phyloP scores from a whole-genome alignment of 2,888 invertebrate genomes.

The Xestia sexstrigata region DNA sequence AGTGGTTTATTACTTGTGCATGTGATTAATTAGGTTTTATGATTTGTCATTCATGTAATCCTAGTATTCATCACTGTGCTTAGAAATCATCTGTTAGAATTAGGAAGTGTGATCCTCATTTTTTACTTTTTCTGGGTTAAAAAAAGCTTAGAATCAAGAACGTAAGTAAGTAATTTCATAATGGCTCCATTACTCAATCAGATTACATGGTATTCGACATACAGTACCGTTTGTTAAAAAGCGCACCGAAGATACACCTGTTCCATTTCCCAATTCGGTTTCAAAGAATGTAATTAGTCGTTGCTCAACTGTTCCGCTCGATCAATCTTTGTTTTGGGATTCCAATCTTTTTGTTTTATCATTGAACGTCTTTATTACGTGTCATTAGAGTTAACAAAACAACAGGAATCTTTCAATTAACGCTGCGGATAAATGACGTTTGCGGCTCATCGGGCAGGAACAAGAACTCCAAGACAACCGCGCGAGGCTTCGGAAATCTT shows the following conservation, averaged over 20 bases:
- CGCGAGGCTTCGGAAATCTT: slow-evolving; percentile 24
- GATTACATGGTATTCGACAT: slow-evolving; percentile 39
- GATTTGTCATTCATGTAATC: slow-evolving; percentile 26
- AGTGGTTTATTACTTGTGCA: slow-evolving; percentile 44
- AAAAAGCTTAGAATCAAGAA: background rate
- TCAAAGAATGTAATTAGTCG: slow-evolving; percentile 64
- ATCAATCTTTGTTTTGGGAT: slow-evolving; percentile 66
- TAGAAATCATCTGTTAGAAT: background rate
- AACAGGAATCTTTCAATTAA: slow-evolving; percentile 74
- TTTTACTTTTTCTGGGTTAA: background rate
- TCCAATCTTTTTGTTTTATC: slow-evolving; percentile 66
- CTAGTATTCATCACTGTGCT: background rate
- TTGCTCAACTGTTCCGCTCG: slow-evolving; percentile 57
- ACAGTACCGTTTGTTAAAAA: slow-evolving; percentile 46
- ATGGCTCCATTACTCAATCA: slow-evolving; percentile 33
- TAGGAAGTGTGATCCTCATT: background rate
- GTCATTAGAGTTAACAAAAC: slow-evolving; percentile 66
- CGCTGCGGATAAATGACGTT: slow-evolving; percentile 75
- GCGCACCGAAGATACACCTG: slow-evolving; percentile 51
- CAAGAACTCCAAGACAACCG: slow-evolving; percentile 24
- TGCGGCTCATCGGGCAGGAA: slow-evolving; percentile 74
- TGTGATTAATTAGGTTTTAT: slow-evolving; percentile 50
- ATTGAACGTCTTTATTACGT: slow-evolving; percentile 71
- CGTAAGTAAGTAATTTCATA: slow-evolving; percentile 5
- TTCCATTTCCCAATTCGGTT: slow-evolving; percentile 57